Percentiles rank a stretch among this genome's conserved stretches.
Evolutionary conservation across 92 coral and sea anemone species (phyloP).

Genomic region (Isaurus tuberculatus): DNA sequence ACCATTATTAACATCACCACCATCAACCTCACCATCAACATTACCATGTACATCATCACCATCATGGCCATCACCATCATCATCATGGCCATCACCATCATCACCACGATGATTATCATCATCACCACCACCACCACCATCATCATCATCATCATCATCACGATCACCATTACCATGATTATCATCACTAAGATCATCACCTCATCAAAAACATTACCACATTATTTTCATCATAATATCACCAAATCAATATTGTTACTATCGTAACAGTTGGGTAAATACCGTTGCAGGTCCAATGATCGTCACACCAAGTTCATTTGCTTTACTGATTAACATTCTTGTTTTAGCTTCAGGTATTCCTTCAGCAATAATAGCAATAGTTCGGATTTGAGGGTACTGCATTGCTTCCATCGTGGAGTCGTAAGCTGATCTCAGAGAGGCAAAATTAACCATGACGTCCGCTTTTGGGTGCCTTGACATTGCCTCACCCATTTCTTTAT

Average conservation of each 20-base stretch:
- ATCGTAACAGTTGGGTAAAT: conserved; percentile 47
- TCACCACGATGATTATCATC: not conserved
- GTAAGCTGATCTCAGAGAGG: conserved; percentile 94
- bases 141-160: not conserved
- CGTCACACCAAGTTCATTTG: conserved; percentile 78
- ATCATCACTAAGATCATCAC: not conserved
- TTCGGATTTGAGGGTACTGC: conserved; percentile 92
- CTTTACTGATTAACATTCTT: conserved; percentile 79
- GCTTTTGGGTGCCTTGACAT: conserved; percentile 91
- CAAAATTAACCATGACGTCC: conserved; percentile 95
- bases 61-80: too few species aligned
- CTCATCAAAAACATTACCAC: not conserved
- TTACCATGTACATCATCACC: not conserved
- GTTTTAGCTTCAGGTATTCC: conserved; percentile 99
- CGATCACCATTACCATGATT: not conserved
- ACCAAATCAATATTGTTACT: too few species aligned
- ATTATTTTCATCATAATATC: too few species aligned
- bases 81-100: not conserved
- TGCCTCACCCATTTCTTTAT: conserved; percentile 96
- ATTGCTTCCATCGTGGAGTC: conserved; percentile 94
- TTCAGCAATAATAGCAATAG: conserved; percentile 97
- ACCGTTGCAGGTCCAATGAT: conserved; percentile 99
- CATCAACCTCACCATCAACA: not conserved
- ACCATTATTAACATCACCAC: not conserved
- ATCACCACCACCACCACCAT: not conserved